Base-by-base conservation (phyloP, 2,888 invertebrate genomes). In the Spisula solida region DNA sequence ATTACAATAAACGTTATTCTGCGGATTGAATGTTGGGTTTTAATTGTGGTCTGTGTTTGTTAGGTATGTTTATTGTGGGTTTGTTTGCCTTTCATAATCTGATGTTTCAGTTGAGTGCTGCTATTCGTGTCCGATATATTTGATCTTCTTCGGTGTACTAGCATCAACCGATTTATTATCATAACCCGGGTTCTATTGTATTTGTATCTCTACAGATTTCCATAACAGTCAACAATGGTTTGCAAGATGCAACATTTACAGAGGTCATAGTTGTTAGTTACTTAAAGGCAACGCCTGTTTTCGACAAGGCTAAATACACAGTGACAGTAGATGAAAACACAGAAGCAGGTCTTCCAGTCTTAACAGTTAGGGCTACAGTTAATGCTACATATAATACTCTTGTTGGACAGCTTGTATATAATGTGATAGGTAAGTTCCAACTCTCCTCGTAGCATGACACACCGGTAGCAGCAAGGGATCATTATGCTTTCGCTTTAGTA, bases 241-340 rank as follows among this genome's bases (percentile, higher is more conserved):
- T 93, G 31, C 83, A 55, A 4, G n/a, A n/a, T 18, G 89, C 87
- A 70, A 47, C 41, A 14, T 88, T 82, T 25, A 82, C 81, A 4
- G 81, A 91, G 20, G n/a, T 86, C 16, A 85, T 93, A 2, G 85
- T 82, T 12, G 94, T 94, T 4, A 90, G 85, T 25, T 94, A 94
- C 80, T 70, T 47, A 20, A 75, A 92, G 41, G 92, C 93, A 0
- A 90, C 90, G 0, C 94, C 94, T 12, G 85, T 90, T 5, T 94
- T 94, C 82, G 70, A 78, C 8, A 14, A 78, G 18, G 47, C 86
- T 5, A 90, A 82, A n/a, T 93, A 91, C 84, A 75, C 78, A 10
- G 31, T 18, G 14, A 55, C 14, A 18, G 78, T 93, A 12, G 31
- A 66, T 1, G 93, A 93, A 70, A 86, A 79, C 25, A 78, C 82